Conservation (phyloP, 2,113 vertebrate genomes). For the Clinocottus analis region DNA sequence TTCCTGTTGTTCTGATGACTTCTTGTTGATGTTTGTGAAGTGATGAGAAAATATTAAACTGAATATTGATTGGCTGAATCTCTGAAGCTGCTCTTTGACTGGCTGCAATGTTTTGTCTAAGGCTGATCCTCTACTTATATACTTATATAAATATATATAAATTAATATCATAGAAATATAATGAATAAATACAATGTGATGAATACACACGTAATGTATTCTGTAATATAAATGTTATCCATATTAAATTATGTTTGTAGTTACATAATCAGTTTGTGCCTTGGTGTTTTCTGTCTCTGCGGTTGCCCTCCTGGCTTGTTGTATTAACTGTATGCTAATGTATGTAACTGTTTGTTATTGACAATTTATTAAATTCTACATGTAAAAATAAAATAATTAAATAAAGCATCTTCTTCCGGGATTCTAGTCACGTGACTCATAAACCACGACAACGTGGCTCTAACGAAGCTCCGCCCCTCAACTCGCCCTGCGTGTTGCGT, state of each 20-base stretch:
- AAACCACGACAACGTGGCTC: constrained; percentile 38
- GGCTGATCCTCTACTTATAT: too few relatives aligned
- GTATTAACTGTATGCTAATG: too few relatives aligned
- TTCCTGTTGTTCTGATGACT: constrained; percentile 53
- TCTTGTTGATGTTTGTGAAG: constrained; percentile 44
- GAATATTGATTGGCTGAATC: constrained; percentile 34
- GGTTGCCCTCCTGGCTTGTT: too few relatives aligned
- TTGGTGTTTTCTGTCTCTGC: too few relatives aligned
- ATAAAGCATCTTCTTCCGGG: background rate
- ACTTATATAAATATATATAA: background rate
- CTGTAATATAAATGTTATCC: background rate
- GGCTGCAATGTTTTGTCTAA: too few relatives aligned
- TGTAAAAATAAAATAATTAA: too few relatives aligned
- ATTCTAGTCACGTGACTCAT: constrained; percentile 19
- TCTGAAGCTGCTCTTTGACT: too few relatives aligned
- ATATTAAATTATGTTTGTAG: too few relatives aligned
- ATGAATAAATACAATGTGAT: background rate
- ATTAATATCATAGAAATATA: background rate
- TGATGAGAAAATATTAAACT: constrained; percentile 52
- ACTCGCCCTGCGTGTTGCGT: rapidly evolving
- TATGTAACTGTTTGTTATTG: too few relatives aligned
- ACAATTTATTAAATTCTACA: too few relatives aligned
- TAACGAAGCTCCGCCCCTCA: background rate
- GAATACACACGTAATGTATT: background rate
- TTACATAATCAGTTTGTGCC: too few relatives aligned